Percentiles rank a stretch among this genome's conserved stretches.
These are phyloP conservation scores for Myiozetetes cayanensis DNA, from an alignment of 2,113 vertebrate species.

Conservation along the genomic window DNA sequence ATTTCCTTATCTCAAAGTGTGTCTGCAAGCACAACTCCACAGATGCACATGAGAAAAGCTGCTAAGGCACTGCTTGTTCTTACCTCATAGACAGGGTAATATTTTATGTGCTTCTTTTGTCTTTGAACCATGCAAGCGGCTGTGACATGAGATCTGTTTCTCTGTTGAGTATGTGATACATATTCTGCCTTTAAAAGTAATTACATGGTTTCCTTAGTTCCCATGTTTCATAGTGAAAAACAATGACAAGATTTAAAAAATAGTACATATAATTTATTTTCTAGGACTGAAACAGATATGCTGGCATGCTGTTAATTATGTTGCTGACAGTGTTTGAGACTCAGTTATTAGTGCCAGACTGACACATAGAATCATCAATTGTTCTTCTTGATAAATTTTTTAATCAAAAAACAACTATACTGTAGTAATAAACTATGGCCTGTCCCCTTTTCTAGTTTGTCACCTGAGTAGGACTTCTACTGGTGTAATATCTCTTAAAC, in stretches of 20 bases:
- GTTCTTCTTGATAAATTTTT: background rate
- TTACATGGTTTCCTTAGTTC: background rate
- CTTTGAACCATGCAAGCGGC: background rate
- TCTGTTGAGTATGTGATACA: background rate
- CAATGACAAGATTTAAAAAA: background rate
- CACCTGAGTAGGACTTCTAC: background rate
- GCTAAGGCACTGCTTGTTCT: background rate
- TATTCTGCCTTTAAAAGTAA: background rate
- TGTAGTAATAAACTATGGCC: background rate
- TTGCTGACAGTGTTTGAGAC: background rate
- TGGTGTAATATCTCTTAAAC: background rate
- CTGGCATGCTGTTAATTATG: background rate
- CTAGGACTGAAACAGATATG: background rate
- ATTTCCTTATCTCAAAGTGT: background rate
- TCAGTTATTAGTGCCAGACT: background rate
- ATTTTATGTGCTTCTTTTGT: background rate
- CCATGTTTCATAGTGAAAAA: background rate
- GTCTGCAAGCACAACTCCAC: background rate
- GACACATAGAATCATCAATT: background rate
- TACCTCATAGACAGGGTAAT: background rate
- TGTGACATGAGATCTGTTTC: background rate
- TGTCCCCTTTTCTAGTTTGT: background rate
- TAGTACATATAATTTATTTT: background rate
- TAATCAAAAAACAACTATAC: background rate
- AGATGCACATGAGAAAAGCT: background rate